Evolutionary conservation across 1,140 invertebrate genomes (phyloP).

Genomic region (Euborellia annulipes): DNA sequence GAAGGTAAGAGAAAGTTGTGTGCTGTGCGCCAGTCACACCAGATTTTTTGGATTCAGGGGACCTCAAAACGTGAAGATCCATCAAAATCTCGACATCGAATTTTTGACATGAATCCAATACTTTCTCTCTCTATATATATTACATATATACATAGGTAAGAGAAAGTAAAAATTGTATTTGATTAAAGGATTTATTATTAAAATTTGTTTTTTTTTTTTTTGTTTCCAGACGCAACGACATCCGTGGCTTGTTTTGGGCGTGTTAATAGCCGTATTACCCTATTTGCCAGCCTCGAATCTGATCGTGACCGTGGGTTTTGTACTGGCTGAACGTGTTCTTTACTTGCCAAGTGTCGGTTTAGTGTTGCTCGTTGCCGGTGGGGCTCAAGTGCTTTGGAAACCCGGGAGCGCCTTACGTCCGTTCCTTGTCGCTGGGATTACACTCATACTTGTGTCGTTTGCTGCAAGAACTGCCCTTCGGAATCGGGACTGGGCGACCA

Average conservation of each 20-base stretch:
- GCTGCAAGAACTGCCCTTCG: slow-evolving; percentile 47
- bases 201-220: no score
- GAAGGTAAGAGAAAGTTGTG: no score
- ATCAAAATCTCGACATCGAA: no score
- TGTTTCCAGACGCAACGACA: slow-evolving; percentile 43
- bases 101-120: no score
- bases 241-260: slow-evolving; percentile 40
- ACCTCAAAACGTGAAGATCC: no score
- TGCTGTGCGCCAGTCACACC: no score
- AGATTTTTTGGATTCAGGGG: no score
- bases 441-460: slow-evolving; percentile 41
- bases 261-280: slow-evolving; percentile 52
- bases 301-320: slow-evolving; percentile 78
- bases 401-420: slow-evolving; percentile 24
- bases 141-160: no score
- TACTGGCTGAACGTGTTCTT: slow-evolving; percentile 76
- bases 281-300: slow-evolving; percentile 79
- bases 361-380: slow-evolving; percentile 43
- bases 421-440: slow-evolving; percentile 29
- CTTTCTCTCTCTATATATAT: no score
- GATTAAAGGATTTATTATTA: no score
- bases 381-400: slow-evolving; percentile 40
- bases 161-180: no score
- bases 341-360: slow-evolving; percentile 62
- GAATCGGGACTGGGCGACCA: slow-evolving; percentile 62